Conservation (phyloP, 2,797 vertebrate species). For the Myiotriccus ornatus region DNA sequence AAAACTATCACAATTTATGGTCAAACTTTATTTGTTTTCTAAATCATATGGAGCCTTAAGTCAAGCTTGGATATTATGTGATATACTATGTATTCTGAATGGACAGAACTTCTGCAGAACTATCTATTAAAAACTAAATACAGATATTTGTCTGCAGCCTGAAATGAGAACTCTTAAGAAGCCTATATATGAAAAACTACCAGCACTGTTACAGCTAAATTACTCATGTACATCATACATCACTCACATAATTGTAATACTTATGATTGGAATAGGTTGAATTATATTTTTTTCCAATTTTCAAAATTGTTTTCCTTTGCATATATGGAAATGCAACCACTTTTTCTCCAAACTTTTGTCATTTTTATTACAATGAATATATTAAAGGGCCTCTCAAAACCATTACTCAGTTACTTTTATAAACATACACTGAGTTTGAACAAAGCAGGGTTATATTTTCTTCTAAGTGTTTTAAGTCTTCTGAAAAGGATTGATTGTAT, state of each 20-base stretch:
- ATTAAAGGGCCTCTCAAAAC: background rate
- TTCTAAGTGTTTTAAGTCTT: background rate
- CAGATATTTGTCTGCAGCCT: background rate
- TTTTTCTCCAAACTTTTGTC: background rate
- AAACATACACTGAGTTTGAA: background rate
- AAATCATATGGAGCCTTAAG: background rate
- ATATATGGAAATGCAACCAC: background rate
- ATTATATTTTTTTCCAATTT: background rate
- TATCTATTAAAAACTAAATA: background rate
- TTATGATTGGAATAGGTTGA: background rate
- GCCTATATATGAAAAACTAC: background rate
- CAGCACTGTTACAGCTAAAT: background rate
- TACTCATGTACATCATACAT: background rate
- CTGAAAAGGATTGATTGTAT: background rate
- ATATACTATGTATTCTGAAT: background rate
- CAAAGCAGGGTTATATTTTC: background rate
- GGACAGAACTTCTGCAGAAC: background rate
- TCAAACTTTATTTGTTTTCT: background rate
- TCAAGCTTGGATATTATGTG: background rate
- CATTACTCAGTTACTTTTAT: background rate
- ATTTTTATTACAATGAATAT: background rate
- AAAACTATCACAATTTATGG: background rate
- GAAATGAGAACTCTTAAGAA: background rate
- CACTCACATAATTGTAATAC: background rate
- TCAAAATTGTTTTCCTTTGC: background rate